Conservation (phyloP, 2,888 invertebrate species). For the Cephus rjabovi region DNA sequence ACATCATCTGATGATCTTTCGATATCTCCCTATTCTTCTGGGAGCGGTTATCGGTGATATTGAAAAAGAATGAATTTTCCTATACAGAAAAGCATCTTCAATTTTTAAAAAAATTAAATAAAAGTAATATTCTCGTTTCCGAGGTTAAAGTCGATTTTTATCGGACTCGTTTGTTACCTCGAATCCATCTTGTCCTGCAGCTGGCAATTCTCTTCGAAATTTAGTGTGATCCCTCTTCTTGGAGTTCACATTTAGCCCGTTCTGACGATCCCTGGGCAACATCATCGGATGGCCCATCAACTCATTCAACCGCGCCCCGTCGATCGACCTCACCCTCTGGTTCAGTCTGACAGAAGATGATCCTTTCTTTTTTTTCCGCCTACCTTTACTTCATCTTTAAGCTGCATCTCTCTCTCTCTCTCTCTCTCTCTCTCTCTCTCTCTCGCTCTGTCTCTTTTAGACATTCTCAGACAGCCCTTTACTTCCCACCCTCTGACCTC, state of each 20-base stretch:
- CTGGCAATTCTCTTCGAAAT: constrained; percentile 30
- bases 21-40: not conserved
- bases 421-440: constrained; percentile 26
- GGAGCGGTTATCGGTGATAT: not conserved
- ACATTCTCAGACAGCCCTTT: constrained; percentile 14
- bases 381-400: not conserved
- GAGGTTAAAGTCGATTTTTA: not conserved
- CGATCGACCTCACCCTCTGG: constrained; percentile 20
- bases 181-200: constrained; percentile 15
- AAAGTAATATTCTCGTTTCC: not conserved
- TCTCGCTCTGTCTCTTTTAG: constrained; percentile 25
- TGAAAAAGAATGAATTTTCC: not conserved
- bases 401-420: constrained; percentile 16
- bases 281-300: constrained; percentile 26
- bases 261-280: constrained; percentile 12
- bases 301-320: constrained; percentile 26
- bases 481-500: constrained; percentile 10
- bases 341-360: not conserved
- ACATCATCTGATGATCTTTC: not conserved
- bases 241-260: not conserved
- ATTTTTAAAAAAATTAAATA: not conserved
- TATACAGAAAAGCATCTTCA: not conserved
- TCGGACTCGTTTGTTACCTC: not conserved
- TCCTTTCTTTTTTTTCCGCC: not conserved
- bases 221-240: constrained; percentile 28